Conservation (phyloP, 2,797 vertebrate genomes). For the Neosilurus hyrtlii region DNA sequence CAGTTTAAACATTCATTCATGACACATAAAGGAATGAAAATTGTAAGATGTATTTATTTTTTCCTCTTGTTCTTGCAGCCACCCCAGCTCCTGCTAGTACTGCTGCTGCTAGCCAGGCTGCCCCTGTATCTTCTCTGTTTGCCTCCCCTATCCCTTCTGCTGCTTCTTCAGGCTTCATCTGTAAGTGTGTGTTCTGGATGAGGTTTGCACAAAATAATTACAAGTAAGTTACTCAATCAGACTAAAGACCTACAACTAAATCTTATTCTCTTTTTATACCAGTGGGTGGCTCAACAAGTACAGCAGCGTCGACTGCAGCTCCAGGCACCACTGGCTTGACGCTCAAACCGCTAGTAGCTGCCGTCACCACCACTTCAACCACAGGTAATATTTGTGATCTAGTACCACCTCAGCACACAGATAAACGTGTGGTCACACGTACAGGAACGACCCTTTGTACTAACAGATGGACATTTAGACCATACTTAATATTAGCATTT, state of each 20-base stretch:
- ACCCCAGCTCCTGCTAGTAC: constrained; percentile 66
- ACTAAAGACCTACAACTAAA: background rate
- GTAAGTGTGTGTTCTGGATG: constrained; percentile 59
- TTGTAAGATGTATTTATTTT: background rate
- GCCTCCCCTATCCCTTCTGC: constrained; percentile 64
- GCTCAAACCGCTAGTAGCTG: constrained; percentile 70
- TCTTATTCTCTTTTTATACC: background rate
- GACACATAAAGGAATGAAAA: background rate
- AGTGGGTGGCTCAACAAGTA: constrained; percentile 49
- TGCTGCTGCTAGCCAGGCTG: constrained; percentile 47
- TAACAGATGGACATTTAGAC: background rate
- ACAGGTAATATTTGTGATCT: constrained; percentile 12
- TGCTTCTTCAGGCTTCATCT: constrained; percentile 64
- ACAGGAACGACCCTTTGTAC: background rate
- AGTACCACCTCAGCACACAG: background rate
- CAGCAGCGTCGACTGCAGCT: constrained; percentile 55
- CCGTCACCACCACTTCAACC: constrained; percentile 33
- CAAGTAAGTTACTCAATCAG: background rate
- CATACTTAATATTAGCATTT: background rate
- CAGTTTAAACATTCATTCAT: background rate
- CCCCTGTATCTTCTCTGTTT: constrained; percentile 69
- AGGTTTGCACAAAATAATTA: background rate
- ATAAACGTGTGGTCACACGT: no score
- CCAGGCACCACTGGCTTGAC: constrained; percentile 61
- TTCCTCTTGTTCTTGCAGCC: constrained; percentile 20